phyloP scores from a whole-genome alignment of 2,888 invertebrate species.

The Pseudococcus jackbeardsleyi region DNA sequence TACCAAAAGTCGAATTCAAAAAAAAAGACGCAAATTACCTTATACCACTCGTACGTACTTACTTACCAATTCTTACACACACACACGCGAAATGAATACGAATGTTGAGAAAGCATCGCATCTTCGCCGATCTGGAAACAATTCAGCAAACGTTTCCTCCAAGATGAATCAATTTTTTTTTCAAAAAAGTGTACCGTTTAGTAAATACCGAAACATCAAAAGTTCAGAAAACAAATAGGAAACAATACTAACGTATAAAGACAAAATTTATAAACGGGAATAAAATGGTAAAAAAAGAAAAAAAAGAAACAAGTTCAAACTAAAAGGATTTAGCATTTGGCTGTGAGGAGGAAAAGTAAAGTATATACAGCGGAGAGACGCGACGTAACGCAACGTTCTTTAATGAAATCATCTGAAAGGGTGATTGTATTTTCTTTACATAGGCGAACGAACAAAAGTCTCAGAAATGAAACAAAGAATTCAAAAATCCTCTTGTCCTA shows the following conservation, averaged over 20 bases:
- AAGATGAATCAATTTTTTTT: slow-evolving; percentile 53
- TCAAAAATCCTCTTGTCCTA: slow-evolving; percentile 53
- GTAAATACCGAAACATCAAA: slow-evolving; percentile 61
- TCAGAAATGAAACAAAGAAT: slow-evolving; percentile 49
- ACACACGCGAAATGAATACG: background rate
- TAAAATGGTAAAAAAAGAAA: slow-evolving; percentile 27
- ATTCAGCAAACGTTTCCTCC: slow-evolving; percentile 42
- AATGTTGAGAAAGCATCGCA: slow-evolving; percentile 7
- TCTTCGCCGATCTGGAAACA: slow-evolving; percentile 53
- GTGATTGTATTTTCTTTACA: slow-evolving; percentile 59
- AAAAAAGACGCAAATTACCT: no score
- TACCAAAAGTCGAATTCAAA: no score
- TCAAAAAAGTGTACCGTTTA: slow-evolving; percentile 25
- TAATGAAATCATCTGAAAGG: slow-evolving; percentile 65
- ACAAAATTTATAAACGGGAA: slow-evolving; percentile 48
- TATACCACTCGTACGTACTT: no score
- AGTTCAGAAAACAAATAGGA: slow-evolving; percentile 54
- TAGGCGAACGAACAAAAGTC: slow-evolving; percentile 55
- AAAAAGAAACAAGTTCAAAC: slow-evolving; percentile 40
- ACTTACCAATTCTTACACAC: background rate
- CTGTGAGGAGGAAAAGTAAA: slow-evolving; percentile 4
- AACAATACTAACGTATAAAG: slow-evolving; percentile 60
- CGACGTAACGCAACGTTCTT: slow-evolving; percentile 51
- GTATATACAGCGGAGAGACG: background rate
- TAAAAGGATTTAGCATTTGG: slow-evolving; percentile 59